phyloP scores from a whole-genome alignment of 2,113 vertebrate species.

The Marcusenius ussheri region DNA sequence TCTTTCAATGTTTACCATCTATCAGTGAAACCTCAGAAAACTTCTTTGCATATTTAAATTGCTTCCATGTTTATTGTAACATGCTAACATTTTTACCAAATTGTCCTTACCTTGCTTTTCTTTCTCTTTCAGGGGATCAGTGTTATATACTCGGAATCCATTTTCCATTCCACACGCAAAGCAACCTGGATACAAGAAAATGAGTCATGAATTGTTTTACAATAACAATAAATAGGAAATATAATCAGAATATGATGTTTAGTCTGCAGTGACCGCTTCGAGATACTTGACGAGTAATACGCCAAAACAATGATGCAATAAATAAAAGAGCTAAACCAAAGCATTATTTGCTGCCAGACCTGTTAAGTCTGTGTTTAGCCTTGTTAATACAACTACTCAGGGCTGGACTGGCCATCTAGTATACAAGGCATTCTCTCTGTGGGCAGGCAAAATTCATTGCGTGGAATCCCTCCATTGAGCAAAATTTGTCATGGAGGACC shows the following conservation, averaged over 20 bases:
- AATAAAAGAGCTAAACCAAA: background rate
- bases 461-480: background rate
- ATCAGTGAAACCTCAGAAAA: background rate
- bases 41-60: background rate
- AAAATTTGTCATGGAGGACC: background rate
- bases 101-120: constrained; percentile 88
- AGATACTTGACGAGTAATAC: background rate
- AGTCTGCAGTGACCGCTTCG: background rate
- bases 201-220: background rate
- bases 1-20: background rate
- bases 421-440: background rate
- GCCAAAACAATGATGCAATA: background rate
- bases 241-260: background rate
- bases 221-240: background rate
- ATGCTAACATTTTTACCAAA: too few relatives aligned
- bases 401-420: background rate
- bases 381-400: background rate
- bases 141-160: constrained; percentile 97
- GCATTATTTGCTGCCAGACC: background rate
- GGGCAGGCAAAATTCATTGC: background rate
- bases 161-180: constrained; percentile 99
- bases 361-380: background rate
- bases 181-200: constrained; percentile 68
- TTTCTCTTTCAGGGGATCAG: constrained; percentile 97
- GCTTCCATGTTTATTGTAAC: background rate